These are phyloP conservation scores for Drosophila mimica DNA, from an alignment of 2,888 invertebrate species.

Conservation along the genomic window DNA sequence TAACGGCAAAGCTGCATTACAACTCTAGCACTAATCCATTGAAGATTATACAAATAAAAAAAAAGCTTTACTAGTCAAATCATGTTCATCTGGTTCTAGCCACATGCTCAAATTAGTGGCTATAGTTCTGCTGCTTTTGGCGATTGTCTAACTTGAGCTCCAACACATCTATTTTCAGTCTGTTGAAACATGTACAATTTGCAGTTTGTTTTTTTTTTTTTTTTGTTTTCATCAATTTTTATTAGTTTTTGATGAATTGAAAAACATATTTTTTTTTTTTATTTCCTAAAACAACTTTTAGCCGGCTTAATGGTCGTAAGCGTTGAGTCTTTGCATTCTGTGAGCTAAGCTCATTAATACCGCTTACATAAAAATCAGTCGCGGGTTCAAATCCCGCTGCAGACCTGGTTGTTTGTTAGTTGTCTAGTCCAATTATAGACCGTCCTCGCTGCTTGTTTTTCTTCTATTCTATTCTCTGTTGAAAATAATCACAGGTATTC, in stretches of 20 bases:
- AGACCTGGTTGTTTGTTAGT: too few species aligned
- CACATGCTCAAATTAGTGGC: slow-evolving; percentile 1
- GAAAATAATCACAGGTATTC: neutral
- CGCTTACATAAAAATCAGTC: too few species aligned
- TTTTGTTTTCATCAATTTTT: neutral
- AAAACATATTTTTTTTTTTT: too few species aligned
- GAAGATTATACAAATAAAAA: slow-evolving; percentile 11
- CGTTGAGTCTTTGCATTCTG: too few species aligned
- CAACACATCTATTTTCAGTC: neutral
- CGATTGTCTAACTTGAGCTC: neutral
- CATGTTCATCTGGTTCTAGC: slow-evolving; percentile 27
- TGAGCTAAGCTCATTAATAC: too few species aligned
- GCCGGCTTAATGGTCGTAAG: too few species aligned
- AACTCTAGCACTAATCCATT: neutral
- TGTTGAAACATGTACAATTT: neutral
- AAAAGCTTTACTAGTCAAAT: neutral
- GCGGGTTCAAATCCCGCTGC: too few species aligned
- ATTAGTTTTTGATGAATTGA: too few species aligned
- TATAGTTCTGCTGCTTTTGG: slow-evolving; percentile 6
- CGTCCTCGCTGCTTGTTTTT: too few species aligned
- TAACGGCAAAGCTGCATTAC: slow-evolving; percentile 19
- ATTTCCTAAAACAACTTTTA: too few species aligned
- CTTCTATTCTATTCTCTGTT: too few species aligned
- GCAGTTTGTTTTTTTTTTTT: neutral
- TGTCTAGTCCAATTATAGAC: too few species aligned